Percentiles rank a stretch among this genome's conserved stretches.
phyloP scores from a whole-genome alignment of 2,797 vertebrate species.

The Lerista edwardsae region DNA sequence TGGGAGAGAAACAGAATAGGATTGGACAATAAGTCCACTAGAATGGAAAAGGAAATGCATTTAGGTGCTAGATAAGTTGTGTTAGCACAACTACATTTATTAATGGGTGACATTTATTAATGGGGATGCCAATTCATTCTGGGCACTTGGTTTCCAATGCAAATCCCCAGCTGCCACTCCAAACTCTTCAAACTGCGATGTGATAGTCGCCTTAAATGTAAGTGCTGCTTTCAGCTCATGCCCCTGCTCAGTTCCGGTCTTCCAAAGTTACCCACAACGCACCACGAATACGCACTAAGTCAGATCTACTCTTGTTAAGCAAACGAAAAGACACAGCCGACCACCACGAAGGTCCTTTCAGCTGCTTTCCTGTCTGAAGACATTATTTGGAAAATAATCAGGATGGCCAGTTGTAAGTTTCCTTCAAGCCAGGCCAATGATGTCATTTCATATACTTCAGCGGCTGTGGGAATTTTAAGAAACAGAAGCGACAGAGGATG shows the following conservation, averaged over 20 bases:
- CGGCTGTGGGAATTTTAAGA: conserved; percentile 5
- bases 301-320: neutral
- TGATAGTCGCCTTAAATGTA: neutral
- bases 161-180: conserved; percentile 8
- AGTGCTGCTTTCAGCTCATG: conserved; percentile 1
- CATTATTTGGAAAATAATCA: conserved; percentile 34
- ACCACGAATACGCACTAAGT: neutral
- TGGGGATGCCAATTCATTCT: conserved; percentile 19
- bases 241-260: neutral
- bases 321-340: neutral
- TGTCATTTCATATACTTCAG: conserved; percentile 5
- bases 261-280: neutral
- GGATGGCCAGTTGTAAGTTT: conserved; percentile 1
- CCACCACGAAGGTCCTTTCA: neutral
- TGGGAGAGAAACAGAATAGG: no score
- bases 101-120: neutral
- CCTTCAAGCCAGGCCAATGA: conserved; percentile 27
- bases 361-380: conserved; percentile 1
- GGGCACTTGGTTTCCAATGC: neutral
- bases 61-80: neutral
- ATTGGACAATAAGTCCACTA: neutral
- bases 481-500: conserved; percentile 23
- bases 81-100: neutral
- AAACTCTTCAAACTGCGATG: conserved; percentile 27
- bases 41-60: neutral